Base-by-base conservation (phyloP, 2,888 invertebrate species). In the Leptura quadrifasciata region DNA sequence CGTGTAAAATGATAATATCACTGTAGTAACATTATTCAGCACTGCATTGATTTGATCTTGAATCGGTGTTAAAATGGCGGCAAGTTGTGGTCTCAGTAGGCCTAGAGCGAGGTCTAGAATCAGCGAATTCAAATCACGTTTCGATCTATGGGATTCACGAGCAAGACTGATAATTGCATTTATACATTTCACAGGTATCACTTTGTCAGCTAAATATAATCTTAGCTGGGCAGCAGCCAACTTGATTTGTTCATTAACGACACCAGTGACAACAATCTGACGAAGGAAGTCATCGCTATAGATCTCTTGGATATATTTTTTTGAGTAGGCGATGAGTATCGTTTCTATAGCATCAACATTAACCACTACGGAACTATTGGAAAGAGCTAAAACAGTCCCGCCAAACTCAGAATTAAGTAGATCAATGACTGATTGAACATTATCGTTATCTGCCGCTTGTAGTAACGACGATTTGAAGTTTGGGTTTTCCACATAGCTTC, bases 361-460 rank as follows among this genome's bases (percentile, higher is more conserved):
- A 18, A 69, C 18, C n/a, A 24, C 17, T 58, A 69, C n/a, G 15
- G 58, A 21, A 24, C 20, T 15, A 17, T 69, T 58, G 0, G 21
- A 15, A 6, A 69, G 12, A 21, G 58, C 69, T 24, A 69, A 60
- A 20, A 69, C 47, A 5, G 12, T 6, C 21, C 39, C 69, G 21
- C 58, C 69, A 12, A 69, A 35, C 8, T 39, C 39, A 9, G 58
- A 58, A 39, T 69, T 69, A 10, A 69, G 58, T 8, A 69, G 21
- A 12, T 18, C 21, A 21, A 69, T 3, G 9, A 69, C 2, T n/a
- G 69, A 58, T n/a, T 60, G 17, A 8, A 35, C 20, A 24, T 69
- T 58, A 20, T 39, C 20, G 15, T 5, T 24, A 15, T 39, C 57
- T 20, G 63, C 17, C 20, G 21, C 27, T 35, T 18, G 63, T 18